Conservation (phyloP, 2,113 vertebrate species). For the Bombycilla garrulus region DNA sequence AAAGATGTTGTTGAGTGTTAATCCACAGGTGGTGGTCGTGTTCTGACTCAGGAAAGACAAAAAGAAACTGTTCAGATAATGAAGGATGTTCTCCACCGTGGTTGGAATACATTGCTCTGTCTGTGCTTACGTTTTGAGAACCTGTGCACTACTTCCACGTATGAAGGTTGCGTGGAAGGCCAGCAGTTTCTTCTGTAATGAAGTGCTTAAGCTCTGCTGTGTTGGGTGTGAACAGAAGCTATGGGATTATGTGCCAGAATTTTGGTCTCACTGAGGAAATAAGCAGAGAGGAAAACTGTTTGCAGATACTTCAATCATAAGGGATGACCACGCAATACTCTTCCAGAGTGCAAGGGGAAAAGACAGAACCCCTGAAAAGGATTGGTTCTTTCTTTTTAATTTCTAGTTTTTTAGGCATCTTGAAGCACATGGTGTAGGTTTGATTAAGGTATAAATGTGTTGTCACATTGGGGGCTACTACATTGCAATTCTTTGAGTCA, state of each 20-base stretch:
- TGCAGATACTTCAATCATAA: not conserved
- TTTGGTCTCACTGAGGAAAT: not conserved
- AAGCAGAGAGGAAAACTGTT: not conserved
- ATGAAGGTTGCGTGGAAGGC: not conserved
- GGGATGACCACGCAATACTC: not conserved
- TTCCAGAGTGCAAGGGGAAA: not conserved
- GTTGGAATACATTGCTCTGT: not conserved
- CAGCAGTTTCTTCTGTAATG: not conserved
- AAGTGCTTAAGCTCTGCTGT: not conserved
- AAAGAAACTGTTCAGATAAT: not conserved
- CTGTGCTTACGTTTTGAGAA: not conserved
- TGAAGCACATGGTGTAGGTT: not conserved
- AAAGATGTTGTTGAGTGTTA: not conserved
- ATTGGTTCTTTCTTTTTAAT: not conserved
- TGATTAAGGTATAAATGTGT: not conserved
- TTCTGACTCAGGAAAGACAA: not conserved
- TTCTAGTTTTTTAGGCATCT: not conserved
- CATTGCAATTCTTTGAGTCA: not conserved
- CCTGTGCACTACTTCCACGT: not conserved
- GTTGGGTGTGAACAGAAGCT: not conserved
- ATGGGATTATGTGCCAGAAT: not conserved
- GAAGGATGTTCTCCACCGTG: fast-evolving
- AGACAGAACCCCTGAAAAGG: not conserved
- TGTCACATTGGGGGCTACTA: not conserved
- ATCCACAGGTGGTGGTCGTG: not conserved